Base-by-base conservation (phyloP, 2,888 invertebrate genomes). In the Ceratothoa steindachneri region DNA sequence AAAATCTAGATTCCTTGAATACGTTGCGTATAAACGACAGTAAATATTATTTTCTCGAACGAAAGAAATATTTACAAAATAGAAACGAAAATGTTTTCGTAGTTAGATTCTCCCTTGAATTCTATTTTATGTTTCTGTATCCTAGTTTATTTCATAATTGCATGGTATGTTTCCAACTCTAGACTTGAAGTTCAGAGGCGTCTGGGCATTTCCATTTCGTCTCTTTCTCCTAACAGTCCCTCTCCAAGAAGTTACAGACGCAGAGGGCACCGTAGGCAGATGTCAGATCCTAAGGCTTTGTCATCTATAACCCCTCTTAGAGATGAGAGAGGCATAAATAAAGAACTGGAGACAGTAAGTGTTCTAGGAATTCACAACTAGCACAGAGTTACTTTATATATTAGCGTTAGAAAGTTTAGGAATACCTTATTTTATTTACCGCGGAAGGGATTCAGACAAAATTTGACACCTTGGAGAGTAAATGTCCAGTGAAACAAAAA, bases 231-330 rank as follows among this genome's bases (percentile, higher is more conserved):
- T 30, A 71, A 72, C 67, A 74, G 69, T 70, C 66, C 79, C 66
- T 79, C 79, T 5, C 79, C 79, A 9, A 69, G 79, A 30, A 73
- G 74, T 71, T 72, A 75, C 30, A 73, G 79, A 19, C 73, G 75
- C 9, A 69, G 70, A 27, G 79, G 79, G 24, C 79, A 79, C 51
- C 78, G 81, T 9, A 81, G 81, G 2, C 81, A 82, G 74, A 73
- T 81, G 69, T 81, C 81, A 65, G 81, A 81, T 68, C 81, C 81
- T 1, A 81, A 81, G 75, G 77, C 80, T 52, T 74, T 81, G 53
- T 80, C 81, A 30, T 80, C 71, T 19, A 73, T 80, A n/a, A 78
- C 80, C 24, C 80, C 80, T 12, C 69, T 78, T 22, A 76, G 74
- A 72, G 80, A 80, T 22, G 80, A 80, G 71, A 73, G 71, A 53